Percentiles rank a stretch among this genome's conserved stretches.
Conservation (phyloP, 2,797 vertebrate genomes). For the Danio kyathit region DNA sequence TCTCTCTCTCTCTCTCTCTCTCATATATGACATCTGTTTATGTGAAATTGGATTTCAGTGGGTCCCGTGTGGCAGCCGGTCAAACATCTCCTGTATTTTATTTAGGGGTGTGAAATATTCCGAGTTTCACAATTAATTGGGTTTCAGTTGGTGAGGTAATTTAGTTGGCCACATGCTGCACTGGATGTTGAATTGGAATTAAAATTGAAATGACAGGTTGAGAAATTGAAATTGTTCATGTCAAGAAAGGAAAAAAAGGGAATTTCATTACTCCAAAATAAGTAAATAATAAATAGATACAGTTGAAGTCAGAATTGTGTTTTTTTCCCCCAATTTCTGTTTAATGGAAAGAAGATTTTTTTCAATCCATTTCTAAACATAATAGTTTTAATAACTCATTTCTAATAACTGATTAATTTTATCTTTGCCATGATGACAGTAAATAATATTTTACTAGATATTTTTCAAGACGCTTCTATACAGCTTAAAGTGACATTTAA, state of each 20-base stretch:
- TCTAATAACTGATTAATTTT: too few species aligned
- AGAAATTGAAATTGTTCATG: neutral
- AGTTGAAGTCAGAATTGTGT: too few species aligned
- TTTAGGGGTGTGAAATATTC: slow-evolving; percentile 17
- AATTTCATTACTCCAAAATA: neutral
- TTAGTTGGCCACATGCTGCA: neutral
- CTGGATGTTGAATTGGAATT: slow-evolving; percentile 1
- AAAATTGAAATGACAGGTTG: slow-evolving; percentile 18
- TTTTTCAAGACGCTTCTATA: too few species aligned
- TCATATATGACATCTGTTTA: slow-evolving; percentile 82
- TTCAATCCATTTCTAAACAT: too few species aligned
- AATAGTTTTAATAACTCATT: too few species aligned
- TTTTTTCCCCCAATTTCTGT: too few species aligned
- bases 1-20: slow-evolving; percentile 67
- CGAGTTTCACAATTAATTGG: neutral
- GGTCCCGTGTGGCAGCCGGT: slow-evolving; percentile 73
- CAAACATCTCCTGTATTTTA: slow-evolving; percentile 67
- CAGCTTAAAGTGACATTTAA: too few species aligned
- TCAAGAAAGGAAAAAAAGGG: slow-evolving; percentile 1
- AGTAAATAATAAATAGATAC: too few species aligned
- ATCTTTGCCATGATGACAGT: too few species aligned
- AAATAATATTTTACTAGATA: too few species aligned
- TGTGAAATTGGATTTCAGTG: slow-evolving; percentile 73
- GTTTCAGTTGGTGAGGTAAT: slow-evolving; percentile 1
- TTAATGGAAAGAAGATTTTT: too few species aligned